Percentiles rank a stretch among this genome's conserved stretches.
phyloP scores from a whole-genome alignment of 2,113 vertebrate species.

The Sinocyclocheilus grahami region DNA sequence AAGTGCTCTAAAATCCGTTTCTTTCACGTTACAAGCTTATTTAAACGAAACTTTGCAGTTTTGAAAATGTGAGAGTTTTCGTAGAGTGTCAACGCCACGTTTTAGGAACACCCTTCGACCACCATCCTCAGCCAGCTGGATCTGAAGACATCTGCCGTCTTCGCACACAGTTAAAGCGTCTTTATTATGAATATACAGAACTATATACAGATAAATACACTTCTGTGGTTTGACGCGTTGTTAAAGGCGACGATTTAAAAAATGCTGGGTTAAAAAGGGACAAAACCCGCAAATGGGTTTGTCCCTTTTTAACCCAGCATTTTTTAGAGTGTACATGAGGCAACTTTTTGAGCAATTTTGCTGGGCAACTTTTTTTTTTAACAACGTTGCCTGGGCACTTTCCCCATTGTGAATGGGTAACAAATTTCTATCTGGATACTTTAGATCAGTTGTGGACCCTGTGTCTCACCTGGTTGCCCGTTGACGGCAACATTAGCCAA shows the following conservation, averaged over 20 bases:
- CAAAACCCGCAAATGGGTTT: no score
- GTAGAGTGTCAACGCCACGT: constrained; percentile 69
- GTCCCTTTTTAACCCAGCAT: no score
- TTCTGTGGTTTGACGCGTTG: not conserved
- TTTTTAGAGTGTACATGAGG: no score
- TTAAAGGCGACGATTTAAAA: not conserved
- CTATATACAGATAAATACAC: not conserved
- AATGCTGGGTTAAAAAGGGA: no score
- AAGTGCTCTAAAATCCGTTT: constrained; percentile 61
- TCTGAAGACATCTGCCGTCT: constrained; percentile 5
- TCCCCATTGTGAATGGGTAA: no score
- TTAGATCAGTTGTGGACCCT: no score
- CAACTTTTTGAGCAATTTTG: no score
- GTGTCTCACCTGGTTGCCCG: no score
- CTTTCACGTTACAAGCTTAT: not conserved
- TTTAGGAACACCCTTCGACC: constrained; percentile 65
- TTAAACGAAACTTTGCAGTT: not conserved
- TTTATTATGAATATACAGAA: not conserved
- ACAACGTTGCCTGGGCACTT: no score
- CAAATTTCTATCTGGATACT: no score
- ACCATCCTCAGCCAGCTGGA: not conserved
- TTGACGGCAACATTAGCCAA: no score
- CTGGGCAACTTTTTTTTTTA: no score
- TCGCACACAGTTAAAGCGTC: not conserved
- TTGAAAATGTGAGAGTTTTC: constrained; percentile 25